Conservation (phyloP, 2,888 invertebrate species). For the Acanthosepion esculentum region DNA sequence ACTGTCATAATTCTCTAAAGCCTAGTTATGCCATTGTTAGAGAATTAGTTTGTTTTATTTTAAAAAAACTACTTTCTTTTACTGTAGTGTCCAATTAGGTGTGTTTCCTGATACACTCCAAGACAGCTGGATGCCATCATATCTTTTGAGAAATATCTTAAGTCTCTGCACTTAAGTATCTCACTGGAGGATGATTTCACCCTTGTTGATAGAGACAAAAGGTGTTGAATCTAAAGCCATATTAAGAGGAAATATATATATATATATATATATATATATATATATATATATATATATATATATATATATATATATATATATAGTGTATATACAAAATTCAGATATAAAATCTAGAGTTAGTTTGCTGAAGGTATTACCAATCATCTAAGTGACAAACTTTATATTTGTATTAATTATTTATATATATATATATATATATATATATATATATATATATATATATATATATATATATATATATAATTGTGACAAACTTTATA, state of each 20-base stretch:
- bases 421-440: too few relatives aligned
- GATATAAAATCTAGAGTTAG: too few relatives aligned
- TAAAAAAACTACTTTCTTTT: too few relatives aligned
- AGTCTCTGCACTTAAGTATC: background rate
- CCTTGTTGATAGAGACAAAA: background rate
- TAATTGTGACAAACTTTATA: too few relatives aligned
- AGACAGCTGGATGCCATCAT: background rate
- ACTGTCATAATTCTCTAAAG: too few relatives aligned
- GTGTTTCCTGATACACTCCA: background rate
- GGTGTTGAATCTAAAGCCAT: background rate
- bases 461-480: too few relatives aligned
- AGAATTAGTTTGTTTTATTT: too few relatives aligned
- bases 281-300: background rate
- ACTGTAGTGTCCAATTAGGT: background rate
- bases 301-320: background rate
- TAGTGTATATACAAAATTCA: background rate
- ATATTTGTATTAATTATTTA: too few relatives aligned
- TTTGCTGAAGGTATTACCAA: too few relatives aligned
- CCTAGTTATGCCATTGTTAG: too few relatives aligned
- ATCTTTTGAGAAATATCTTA: background rate
- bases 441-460: too few relatives aligned
- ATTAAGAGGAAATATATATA: background rate
- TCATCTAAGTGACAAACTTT: too few relatives aligned
- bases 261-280: background rate
- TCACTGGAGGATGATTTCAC: background rate